Percentiles rank a stretch among this genome's conserved stretches.
Evolutionary conservation across 2,888 invertebrate genomes (phyloP).

Genomic region (Microctonus brassicae): DNA sequence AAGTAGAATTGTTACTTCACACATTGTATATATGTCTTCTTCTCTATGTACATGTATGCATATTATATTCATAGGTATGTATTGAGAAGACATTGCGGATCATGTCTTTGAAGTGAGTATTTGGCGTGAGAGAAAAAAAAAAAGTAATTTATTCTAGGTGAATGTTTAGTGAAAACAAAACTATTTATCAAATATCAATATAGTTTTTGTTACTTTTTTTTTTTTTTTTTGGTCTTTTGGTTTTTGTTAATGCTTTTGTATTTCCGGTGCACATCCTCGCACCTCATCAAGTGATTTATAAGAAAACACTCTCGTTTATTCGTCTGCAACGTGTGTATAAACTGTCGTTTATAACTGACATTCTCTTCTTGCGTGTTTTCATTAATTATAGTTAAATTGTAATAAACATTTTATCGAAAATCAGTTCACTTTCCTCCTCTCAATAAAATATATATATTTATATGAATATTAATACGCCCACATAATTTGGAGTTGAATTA

Average conservation of each 20-base stretch:
- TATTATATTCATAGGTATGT: too few relatives aligned
- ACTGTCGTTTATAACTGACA: constrained; percentile 11
- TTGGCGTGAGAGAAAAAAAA: background rate
- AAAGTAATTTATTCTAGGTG: background rate
- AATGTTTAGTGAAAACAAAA: too few relatives aligned
- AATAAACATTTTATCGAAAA: constrained; percentile 30
- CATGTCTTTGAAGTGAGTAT: background rate
- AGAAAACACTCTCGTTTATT: background rate
- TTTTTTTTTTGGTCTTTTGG: too few relatives aligned
- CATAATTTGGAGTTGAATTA: too few relatives aligned
- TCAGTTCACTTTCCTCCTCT: constrained; percentile 1
- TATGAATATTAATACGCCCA: too few relatives aligned
- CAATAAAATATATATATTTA: background rate
- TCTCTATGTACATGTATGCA: too few relatives aligned
- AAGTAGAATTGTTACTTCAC: constrained; percentile 7
- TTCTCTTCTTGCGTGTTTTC: constrained; percentile 32
- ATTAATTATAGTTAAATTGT: constrained; percentile 27
- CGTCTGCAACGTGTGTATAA: background rate
- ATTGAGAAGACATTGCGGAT: too few relatives aligned
- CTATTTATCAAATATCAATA: too few relatives aligned
- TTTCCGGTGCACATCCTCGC: too few relatives aligned
- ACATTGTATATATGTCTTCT: background rate
- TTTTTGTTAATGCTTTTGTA: too few relatives aligned
- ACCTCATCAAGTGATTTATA: too few relatives aligned
- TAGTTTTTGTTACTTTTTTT: background rate